Evolutionary conservation across 2,888 invertebrate species (phyloP).

Genomic region (Acleris cristana): DNA sequence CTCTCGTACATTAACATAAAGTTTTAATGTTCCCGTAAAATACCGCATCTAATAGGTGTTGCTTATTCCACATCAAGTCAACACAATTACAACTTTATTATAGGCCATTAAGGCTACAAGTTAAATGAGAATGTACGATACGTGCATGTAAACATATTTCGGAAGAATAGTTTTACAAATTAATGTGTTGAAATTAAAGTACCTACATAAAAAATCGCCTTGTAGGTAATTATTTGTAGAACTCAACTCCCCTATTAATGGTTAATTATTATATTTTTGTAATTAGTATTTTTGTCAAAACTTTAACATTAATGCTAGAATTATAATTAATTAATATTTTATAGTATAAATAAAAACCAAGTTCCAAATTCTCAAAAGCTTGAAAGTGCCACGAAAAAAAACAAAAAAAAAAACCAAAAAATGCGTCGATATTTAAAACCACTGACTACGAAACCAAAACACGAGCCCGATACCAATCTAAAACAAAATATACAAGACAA

Average conservation of each 20-base stretch:
- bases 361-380: too few species aligned
- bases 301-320: too few species aligned
- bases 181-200: conserved; percentile 5
- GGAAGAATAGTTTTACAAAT: conserved; percentile 3
- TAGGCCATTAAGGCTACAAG: conserved; percentile 29
- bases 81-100: conserved; percentile 35
- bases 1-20: conserved; percentile 52
- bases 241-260: too few species aligned
- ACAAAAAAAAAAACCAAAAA: not conserved
- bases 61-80: conserved; percentile 31
- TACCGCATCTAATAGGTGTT: conserved; percentile 36
- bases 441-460: conserved; percentile 34
- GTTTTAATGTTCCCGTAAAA: conserved; percentile 48
- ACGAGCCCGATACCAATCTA: conserved; percentile 66
- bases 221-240: too few species aligned
- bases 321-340: too few species aligned
- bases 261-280: not conserved
- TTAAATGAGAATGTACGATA: conserved; percentile 27
- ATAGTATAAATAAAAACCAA: too few species aligned
- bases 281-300: too few species aligned
- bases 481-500: conserved; percentile 65
- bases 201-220: too few species aligned
- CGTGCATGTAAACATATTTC: conserved; percentile 8
- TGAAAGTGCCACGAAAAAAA: too few species aligned
- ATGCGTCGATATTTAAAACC: not conserved